Evolutionary conservation across 2,113 vertebrate species (phyloP), one percentile per base, ranked within the genome.

Genomic region (Callionymus lyra): DNA sequence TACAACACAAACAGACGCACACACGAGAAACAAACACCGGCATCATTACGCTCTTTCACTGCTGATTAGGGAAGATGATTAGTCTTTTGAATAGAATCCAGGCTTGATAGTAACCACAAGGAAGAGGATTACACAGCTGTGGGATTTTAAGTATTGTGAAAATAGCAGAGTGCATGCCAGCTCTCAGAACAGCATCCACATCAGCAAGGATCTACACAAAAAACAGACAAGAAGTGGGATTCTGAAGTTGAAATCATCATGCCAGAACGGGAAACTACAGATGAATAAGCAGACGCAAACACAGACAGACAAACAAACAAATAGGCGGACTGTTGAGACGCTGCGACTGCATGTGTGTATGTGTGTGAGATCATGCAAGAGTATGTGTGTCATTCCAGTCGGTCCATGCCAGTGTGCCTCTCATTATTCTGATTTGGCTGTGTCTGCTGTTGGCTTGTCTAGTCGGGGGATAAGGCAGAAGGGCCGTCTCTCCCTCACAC

Each of bases 381-480:
- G 57, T 74, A 59, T 72, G 65, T 76, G 77, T 68, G 69, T 72
- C 70, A 75, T 52, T 75, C 68, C 68, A 79, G 65, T 74, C 50
- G 36, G 56, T 60, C 65, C 70, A 65, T 68, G 72, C 62, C 80
- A 66, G 63, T 64, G 63, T 46, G 72, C 58, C 40, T 71, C 84
- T 85, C 82, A 85, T 84, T 85, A 85, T 77, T 80, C 76, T 81
- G 82, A 85, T 85, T 83, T 76, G 68, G 63, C 68, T 60, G 48
- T 54, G 61, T 70, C 58, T 78, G 54, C 67, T 66, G 69, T 66
- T 72, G 70, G 65, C 76, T 69, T 80, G 74, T 82, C 80, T 74
- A 64, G 56, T 18, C 42, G 61, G 56, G 63, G 67, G 61, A 65
- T 74, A 67, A 68, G 63, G 70, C 64, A 83, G 74, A 71, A 73